Conservation (phyloP, 2,888 invertebrate species). For the Ormyrus nitidulus region DNA sequence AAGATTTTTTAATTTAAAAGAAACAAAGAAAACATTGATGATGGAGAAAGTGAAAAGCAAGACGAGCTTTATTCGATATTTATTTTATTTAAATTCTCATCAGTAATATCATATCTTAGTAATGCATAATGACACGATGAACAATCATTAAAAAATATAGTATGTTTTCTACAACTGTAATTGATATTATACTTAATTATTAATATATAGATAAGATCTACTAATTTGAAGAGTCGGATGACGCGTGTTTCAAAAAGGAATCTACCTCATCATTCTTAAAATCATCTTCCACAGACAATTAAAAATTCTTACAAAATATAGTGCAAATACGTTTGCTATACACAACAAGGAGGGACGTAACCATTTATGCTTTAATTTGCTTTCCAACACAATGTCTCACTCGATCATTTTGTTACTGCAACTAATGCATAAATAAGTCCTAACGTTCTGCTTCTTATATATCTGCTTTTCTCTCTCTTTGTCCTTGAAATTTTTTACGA, state of each 20-base stretch:
- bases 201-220: slow-evolving; percentile 52
- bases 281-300: slow-evolving; percentile 62
- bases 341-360: slow-evolving; percentile 68
- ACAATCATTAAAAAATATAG: slow-evolving; percentile 74
- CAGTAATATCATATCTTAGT: slow-evolving; percentile 67
- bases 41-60: not conserved
- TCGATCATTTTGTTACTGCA: slow-evolving; percentile 52
- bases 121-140: slow-evolving; percentile 67
- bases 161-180: slow-evolving; percentile 71
- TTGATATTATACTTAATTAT: slow-evolving; percentile 61
- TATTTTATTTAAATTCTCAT: slow-evolving; percentile 62
- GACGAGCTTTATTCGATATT: slow-evolving; percentile 43
- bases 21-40: not conserved
- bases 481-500: slow-evolving; percentile 19
- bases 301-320: slow-evolving; percentile 73
- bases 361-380: slow-evolving; percentile 52
- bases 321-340: slow-evolving; percentile 70
- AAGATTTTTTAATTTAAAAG: too few species aligned
- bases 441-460: slow-evolving; percentile 46
- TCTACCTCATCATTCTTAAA: slow-evolving; percentile 50
- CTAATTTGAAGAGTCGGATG: slow-evolving; percentile 53
- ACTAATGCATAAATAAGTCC: slow-evolving; percentile 45
- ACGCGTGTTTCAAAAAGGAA: slow-evolving; percentile 51
- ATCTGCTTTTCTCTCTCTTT: slow-evolving; percentile 25
- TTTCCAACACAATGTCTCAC: slow-evolving; percentile 53